Conservation (phyloP, 1,140 invertebrate genomes). For the Stenopsyche tienmushanensis region DNA sequence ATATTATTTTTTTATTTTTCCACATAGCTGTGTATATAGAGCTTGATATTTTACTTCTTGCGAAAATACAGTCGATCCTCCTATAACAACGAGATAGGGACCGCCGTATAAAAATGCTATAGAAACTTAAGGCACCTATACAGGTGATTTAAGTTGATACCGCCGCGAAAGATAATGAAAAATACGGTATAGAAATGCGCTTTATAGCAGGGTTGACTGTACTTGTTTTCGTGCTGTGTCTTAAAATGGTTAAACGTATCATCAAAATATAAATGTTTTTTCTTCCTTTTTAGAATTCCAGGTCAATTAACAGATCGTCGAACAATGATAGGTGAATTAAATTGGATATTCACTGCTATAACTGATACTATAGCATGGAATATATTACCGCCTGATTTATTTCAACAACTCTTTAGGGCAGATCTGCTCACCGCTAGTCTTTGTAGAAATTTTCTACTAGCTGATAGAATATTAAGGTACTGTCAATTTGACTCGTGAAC, state of each 20-base stretch:
- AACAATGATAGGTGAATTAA: slow-evolving; percentile 97
- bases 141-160: too few relatives aligned
- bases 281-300: slow-evolving; percentile 81
- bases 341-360: slow-evolving; percentile 99
- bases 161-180: too few relatives aligned
- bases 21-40: too few relatives aligned
- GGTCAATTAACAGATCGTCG: slow-evolving; percentile 92
- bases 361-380: slow-evolving; percentile 99
- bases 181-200: too few relatives aligned
- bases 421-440: slow-evolving; percentile 97
- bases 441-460: slow-evolving; percentile 95
- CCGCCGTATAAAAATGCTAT: too few relatives aligned
- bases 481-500: not conserved
- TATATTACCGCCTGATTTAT: slow-evolving; percentile 85
- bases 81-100: too few relatives aligned
- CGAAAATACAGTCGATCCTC: too few relatives aligned
- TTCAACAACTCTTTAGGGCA: slow-evolving; percentile 96
- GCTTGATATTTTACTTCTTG: too few relatives aligned
- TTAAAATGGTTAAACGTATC: too few relatives aligned
- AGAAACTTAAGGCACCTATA: too few relatives aligned
- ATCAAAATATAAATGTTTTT: slow-evolving; percentile 2
- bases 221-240: too few relatives aligned
- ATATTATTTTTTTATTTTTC: not conserved
- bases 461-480: slow-evolving; percentile 90
- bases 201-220: too few relatives aligned